Percentiles rank a stretch among this genome's conserved stretches.
Conservation (phyloP, 2,888 invertebrate species). For the Chrysolina oricalcia region DNA sequence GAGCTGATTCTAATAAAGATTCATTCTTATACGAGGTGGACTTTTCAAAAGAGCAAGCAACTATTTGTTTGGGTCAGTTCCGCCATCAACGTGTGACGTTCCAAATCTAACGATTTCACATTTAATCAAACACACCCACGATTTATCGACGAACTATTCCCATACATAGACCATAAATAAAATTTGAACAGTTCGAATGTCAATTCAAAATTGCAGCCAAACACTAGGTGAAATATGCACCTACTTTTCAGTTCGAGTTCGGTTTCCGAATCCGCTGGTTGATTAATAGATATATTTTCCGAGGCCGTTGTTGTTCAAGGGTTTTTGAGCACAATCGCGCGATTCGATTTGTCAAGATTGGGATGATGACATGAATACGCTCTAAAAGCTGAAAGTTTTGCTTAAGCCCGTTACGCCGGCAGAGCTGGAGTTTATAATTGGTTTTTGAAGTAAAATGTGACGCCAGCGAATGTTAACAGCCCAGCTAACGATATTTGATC, state of each 20-base stretch:
- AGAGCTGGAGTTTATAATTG: conserved; percentile 32
- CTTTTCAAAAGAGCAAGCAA: no score
- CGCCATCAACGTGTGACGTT: no score
- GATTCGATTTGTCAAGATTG: conserved; percentile 22
- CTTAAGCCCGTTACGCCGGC: conserved; percentile 24
- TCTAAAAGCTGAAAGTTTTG: conserved; percentile 16
- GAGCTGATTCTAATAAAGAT: no score
- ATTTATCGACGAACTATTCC: conserved; percentile 8
- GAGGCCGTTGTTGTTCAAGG: conserved; percentile 5
- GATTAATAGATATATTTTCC: conserved; percentile 23
- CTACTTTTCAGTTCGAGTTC: conserved; percentile 12
- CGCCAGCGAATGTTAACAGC: conserved; percentile 27
- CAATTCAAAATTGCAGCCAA: conserved; percentile 19
- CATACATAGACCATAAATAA: neutral
- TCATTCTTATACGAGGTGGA: no score
- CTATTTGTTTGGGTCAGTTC: no score
- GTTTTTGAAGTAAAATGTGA: conserved; percentile 30
- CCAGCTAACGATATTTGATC: conserved; percentile 33
- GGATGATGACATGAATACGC: conserved; percentile 25
- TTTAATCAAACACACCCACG: conserved; percentile 1
- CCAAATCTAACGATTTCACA: neutral
- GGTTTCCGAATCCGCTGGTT: conserved; percentile 9
- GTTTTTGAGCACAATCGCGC: conserved; percentile 18
- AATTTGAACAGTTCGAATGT: conserved; percentile 16
- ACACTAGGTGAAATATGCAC: conserved; percentile 2